Evolutionary conservation across 2,113 vertebrate genomes (phyloP).

Genomic region (Oceanodroma tethys): DNA sequence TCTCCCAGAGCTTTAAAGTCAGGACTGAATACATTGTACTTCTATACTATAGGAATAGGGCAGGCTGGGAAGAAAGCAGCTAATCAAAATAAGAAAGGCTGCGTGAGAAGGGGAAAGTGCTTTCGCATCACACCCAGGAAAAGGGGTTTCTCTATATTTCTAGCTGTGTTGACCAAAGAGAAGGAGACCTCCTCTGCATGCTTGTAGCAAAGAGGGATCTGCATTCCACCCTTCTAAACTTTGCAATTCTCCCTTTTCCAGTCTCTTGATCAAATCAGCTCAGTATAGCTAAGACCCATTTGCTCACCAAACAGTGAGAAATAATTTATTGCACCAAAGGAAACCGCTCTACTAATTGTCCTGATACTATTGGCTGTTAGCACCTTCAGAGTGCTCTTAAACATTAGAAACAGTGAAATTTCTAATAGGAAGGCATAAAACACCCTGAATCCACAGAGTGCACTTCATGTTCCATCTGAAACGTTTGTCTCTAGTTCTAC

Average conservation of each 20-base stretch:
- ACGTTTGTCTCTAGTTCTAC: background rate
- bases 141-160: background rate
- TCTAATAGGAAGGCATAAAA: background rate
- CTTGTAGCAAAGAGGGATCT: background rate
- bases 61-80: background rate
- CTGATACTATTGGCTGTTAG: background rate
- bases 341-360: background rate
- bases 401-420: background rate
- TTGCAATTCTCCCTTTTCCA: background rate
- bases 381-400: background rate
- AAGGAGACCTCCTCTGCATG: background rate
- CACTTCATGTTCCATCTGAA: background rate
- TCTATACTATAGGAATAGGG: background rate
- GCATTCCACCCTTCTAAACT: background rate
- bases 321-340: conserved; percentile 1
- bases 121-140: background rate
- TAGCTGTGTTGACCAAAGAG: background rate
- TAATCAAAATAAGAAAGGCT: background rate
- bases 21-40: background rate
- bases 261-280: background rate
- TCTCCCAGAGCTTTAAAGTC: background rate
- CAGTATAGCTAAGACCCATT: background rate
- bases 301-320: background rate
- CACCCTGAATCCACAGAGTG: background rate
- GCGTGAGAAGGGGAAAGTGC: background rate